Evolutionary conservation across 2,113 vertebrate genomes (phyloP), one percentile per base, ranked within the genome.

Genomic region (Misgurnus anguillicaudatus): DNA sequence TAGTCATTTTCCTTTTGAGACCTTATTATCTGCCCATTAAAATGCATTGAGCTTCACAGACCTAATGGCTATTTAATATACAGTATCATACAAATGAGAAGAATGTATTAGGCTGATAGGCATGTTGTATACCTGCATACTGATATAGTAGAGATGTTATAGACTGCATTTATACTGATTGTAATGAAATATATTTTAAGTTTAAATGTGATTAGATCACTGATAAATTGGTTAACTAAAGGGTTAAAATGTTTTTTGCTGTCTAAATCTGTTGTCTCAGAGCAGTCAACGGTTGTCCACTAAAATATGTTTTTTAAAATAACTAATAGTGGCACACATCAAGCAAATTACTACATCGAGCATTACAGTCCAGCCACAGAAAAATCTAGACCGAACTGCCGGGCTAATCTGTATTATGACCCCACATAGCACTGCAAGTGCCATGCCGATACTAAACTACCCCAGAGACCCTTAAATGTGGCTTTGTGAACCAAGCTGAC

Each of bases 11-110:
- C 19, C 39, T 61, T 11, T 62, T 64, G 38, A 58, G 51, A 47
- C 63, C 61, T 39, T 73, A 55, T 65, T 73, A 65, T 73, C 38
- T 63, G 45, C 48, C 61, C 45, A 38, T 73, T 72, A 39, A 79
- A 79, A 80, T 47, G 38, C 61, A 38, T 66, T 36, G 19, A 38
- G 38, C 19, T 55, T 55, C 24, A 21, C 58, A 38, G 17, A 57
- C 45, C 71, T 42, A 5, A 4, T 45, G 55, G 7, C 42, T n/a
- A 1, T 61, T 60, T 60, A 11, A 61, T 61, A 31, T 14, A 10
- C 19, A 16, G 39, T 42, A 45, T 45, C 11, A 41, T n/a, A 74
- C 47, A 70, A 8, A 69, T 36, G 13, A 39, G 41, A 61, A 45
- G 19, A 47, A 17, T 45, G 45, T 69, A 48, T 48, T 16, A 68